phyloP scores from a whole-genome alignment of 2,888 invertebrate species.

The Epirrhoe alternata region DNA sequence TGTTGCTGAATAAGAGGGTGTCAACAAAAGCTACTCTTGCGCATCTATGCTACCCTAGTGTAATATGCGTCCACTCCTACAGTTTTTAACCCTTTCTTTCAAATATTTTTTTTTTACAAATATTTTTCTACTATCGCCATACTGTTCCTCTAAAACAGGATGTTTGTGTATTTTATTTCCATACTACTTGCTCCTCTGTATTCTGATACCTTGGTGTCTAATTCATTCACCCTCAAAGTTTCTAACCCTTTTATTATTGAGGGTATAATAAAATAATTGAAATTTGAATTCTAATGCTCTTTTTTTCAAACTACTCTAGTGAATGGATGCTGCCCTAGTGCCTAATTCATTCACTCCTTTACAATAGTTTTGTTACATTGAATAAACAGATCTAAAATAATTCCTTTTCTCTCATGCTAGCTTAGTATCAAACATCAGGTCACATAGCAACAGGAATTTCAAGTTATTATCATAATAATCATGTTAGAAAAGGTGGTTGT shows the following conservation, averaged over 20 bases:
- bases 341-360: neutral
- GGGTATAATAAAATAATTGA: neutral
- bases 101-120: no score
- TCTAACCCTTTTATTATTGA: slow-evolving; percentile 7
- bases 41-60: slow-evolving; percentile 15
- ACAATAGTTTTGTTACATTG: neutral
- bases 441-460: slow-evolving; percentile 1
- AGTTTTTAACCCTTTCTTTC: slow-evolving; percentile 4
- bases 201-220: slow-evolving; percentile 16
- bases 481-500: neutral
- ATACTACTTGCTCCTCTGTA: neutral
- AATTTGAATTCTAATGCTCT: neutral
- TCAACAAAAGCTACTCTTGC: neutral
- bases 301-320: neutral
- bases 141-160: no score
- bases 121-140: no score
- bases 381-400: neutral
- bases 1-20: no score
- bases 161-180: neutral
- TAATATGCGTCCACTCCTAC: slow-evolving; percentile 4
- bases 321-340: neutral
- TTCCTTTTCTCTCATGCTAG: neutral
- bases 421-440: neutral
- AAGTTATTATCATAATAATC: neutral
- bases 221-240: slow-evolving; percentile 20